These are phyloP conservation scores for Eristalinus aeneus DNA, from an alignment of 2,888 invertebrate species.

Conservation along the genomic window DNA sequence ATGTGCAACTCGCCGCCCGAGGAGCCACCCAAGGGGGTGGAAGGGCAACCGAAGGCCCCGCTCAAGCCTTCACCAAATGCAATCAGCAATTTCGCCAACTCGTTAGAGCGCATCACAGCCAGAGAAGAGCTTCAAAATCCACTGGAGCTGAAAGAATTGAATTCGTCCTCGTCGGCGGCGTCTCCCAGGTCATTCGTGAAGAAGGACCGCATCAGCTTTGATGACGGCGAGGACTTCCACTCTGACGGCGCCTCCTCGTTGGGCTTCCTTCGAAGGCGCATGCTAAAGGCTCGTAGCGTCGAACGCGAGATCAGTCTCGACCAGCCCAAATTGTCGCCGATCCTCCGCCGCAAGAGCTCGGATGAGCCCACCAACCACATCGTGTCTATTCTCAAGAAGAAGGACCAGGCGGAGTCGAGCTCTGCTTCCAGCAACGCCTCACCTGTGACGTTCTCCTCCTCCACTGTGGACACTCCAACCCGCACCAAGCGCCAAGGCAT, in stretches of 20 bases:
- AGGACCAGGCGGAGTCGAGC: constrained; percentile 81
- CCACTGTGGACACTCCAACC: constrained; percentile 86
- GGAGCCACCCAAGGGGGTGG: constrained; percentile 25
- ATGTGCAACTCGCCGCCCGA: constrained; percentile 72
- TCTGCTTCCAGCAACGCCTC: constrained; percentile 83
- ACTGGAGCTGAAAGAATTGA: constrained; percentile 51
- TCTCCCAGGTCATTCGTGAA: constrained; percentile 73
- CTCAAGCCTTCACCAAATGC: constrained; percentile 34
- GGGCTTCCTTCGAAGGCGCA: constrained; percentile 72
- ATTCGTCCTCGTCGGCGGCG: constrained; percentile 58
- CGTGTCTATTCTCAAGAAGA: constrained; percentile 87
- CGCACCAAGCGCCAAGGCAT: constrained; percentile 86
- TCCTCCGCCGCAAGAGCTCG: constrained; percentile 78
- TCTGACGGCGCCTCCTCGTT: constrained; percentile 65
- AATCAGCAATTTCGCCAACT: constrained; percentile 41
- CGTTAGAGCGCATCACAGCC: constrained; percentile 45
- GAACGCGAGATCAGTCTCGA: constrained; percentile 74
- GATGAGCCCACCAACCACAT: constrained; percentile 81
- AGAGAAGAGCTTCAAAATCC: constrained; percentile 29
- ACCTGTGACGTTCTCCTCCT: constrained; percentile 91
- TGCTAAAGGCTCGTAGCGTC: constrained; percentile 74
- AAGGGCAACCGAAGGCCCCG: background rate
- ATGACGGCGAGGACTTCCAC: constrained; percentile 55
- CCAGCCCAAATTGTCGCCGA: constrained; percentile 75
- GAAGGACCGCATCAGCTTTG: constrained; percentile 72